These are phyloP conservation scores for Acomys russatus DNA, from an alignment of 2,797 vertebrate species.

Conservation along the genomic window DNA sequence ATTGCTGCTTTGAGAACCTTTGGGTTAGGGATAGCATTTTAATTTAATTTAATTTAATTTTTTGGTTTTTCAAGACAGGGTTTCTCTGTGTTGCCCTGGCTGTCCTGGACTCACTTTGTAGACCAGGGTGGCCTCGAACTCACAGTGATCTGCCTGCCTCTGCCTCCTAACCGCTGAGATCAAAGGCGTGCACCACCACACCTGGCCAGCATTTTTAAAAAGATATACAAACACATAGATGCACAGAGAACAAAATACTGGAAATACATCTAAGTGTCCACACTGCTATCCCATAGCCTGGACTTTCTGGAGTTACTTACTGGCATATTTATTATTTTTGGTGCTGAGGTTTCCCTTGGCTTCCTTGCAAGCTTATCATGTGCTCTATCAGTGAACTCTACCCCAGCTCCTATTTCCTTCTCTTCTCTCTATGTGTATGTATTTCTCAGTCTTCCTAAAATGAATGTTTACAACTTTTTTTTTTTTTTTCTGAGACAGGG, in stretches of 20 bases:
- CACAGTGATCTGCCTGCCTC: no score
- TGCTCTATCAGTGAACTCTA: neutral
- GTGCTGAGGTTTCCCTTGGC: neutral
- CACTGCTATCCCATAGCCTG: neutral
- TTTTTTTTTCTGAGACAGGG: neutral
- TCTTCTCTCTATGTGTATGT: neutral
- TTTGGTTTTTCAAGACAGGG: no score
- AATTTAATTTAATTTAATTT: no score
- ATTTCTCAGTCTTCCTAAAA: slow-evolving; percentile 10
- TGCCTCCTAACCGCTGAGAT: no score
- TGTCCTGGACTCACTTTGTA: no score
- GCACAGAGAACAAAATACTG: neutral
- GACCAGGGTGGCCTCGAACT: no score
- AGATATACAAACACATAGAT: neutral
- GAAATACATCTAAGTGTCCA: slow-evolving; percentile 16
- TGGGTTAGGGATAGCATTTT: neutral
- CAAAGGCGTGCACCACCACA: no score
- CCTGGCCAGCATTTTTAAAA: no score
- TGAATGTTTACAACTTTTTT: slow-evolving; percentile 45
- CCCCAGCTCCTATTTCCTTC: neutral
- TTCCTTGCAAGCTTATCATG: neutral
- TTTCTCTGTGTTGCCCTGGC: no score
- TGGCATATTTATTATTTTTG: neutral
- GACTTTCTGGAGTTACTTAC: neutral
- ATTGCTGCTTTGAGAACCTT: neutral